A percentile compares a stretch with the other conserved stretches of the same genome.
These are phyloP conservation scores for Hormaphis cornu DNA, from an alignment of 1,140 invertebrate genomes.

Conservation along the genomic window DNA sequence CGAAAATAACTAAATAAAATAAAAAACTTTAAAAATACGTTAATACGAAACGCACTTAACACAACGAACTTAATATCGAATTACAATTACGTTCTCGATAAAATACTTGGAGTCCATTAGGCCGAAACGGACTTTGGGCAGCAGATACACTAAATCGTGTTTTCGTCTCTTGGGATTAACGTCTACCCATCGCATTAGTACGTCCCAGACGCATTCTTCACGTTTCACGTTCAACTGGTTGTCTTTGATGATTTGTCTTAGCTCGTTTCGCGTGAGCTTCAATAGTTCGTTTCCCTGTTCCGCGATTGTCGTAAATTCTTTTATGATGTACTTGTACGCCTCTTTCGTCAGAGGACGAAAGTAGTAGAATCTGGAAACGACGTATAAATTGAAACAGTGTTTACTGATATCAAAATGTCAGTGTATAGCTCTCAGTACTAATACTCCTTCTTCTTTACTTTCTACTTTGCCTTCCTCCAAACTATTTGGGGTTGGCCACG, in stretches of 20 bases:
- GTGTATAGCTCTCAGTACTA: neutral
- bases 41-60: no score
- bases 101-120: conserved; percentile 74
- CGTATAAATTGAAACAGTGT: neutral
- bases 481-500: no score
- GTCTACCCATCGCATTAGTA: conserved; percentile 55
- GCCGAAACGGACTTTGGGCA: conserved; percentile 72
- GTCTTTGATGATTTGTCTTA: conserved; percentile 60
- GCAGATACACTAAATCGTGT: conserved; percentile 57
- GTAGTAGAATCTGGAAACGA: conserved; percentile 54
- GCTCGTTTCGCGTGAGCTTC: conserved; percentile 55
- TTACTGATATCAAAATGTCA: neutral
- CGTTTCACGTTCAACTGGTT: conserved; percentile 55
- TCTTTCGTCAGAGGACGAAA: conserved; percentile 53
- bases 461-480: no score
- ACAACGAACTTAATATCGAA: no score
- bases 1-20: no score
- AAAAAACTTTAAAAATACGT: no score
- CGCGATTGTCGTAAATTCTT: conserved; percentile 56
- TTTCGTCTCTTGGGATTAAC: conserved; percentile 53
- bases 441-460: no score
- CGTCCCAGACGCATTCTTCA: conserved; percentile 58
- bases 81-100: conserved; percentile 54
- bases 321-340: conserved; percentile 59
- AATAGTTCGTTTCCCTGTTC: conserved; percentile 62